Conservation (phyloP, 2,113 vertebrate genomes). For the Chaetops frenatus region DNA sequence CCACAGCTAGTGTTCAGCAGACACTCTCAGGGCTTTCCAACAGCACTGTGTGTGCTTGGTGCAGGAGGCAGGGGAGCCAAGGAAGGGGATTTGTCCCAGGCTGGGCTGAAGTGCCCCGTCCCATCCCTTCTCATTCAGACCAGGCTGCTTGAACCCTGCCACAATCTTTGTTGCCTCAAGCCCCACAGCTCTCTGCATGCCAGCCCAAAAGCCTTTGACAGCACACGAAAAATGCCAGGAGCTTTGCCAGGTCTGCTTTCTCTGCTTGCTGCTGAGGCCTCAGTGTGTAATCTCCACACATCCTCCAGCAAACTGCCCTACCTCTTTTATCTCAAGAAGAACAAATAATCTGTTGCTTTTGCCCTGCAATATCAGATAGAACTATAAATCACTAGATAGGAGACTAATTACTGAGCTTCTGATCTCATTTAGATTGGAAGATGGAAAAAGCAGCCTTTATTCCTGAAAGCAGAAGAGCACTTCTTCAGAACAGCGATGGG, state of each 20-base stretch:
- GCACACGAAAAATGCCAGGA: neutral
- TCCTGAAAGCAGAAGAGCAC: neutral
- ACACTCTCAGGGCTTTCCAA: neutral
- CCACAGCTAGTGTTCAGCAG: neutral
- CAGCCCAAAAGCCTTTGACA: neutral
- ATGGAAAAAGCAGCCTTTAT: neutral
- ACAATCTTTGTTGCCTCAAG: neutral
- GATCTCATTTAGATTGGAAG: neutral
- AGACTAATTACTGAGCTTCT: neutral
- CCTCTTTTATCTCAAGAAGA: neutral
- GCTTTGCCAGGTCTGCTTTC: neutral
- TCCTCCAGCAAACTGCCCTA: neutral
- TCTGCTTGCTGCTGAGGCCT: neutral
- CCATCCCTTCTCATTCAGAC: neutral
- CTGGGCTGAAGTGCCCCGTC: neutral
- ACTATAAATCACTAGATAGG: neutral
- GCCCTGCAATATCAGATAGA: neutral
- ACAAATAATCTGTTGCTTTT: neutral
- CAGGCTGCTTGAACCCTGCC: neutral
- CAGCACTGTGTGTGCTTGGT: neutral
- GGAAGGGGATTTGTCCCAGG: neutral
- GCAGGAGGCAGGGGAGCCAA: neutral
- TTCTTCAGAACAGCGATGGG: neutral
- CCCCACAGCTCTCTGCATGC: neutral
- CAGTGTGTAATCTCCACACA: neutral